phyloP scores from a whole-genome alignment of 1,140 invertebrate genomes.

The Trichonephila clavata region DNA sequence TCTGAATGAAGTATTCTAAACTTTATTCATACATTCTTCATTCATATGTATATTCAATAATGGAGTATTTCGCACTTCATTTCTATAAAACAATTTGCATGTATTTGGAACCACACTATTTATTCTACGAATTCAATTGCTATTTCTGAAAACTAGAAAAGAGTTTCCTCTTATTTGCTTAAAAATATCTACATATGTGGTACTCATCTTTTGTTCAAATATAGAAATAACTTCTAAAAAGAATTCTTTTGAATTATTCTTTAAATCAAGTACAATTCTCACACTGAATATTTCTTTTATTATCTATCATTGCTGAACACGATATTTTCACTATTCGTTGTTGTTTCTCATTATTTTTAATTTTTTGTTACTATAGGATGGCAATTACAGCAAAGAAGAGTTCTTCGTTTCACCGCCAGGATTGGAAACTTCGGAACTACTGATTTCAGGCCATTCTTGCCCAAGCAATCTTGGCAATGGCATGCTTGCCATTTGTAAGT shows the following conservation, averaged over 20 bases:
- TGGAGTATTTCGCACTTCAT: neutral
- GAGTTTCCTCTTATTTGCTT: neutral
- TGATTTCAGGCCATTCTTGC: conserved; percentile 92
- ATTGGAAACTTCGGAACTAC: conserved; percentile 94
- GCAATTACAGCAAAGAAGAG: conserved; percentile 84
- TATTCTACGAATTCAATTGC: neutral
- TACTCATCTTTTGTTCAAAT: neutral
- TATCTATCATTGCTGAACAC: neutral
- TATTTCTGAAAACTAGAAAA: neutral
- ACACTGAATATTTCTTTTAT: neutral
- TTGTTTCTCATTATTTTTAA: neutral
- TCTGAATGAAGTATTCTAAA: neutral
- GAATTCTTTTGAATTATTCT: neutral
- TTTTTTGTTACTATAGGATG: conserved; percentile 45
- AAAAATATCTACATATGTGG: neutral
- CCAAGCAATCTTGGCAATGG: conserved; percentile 97
- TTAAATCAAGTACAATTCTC: neutral
- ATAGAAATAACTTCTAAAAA: neutral
- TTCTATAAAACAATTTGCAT: neutral
- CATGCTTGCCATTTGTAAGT: conserved; percentile 96
- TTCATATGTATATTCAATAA: no score
- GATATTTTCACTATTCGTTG: neutral
- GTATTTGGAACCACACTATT: neutral
- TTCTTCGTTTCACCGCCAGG: conserved; percentile 94
- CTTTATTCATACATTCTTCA: neutral